Evolutionary conservation across 2,113 vertebrate genomes (phyloP).

Genomic region (Ctenomys sociabilis): DNA sequence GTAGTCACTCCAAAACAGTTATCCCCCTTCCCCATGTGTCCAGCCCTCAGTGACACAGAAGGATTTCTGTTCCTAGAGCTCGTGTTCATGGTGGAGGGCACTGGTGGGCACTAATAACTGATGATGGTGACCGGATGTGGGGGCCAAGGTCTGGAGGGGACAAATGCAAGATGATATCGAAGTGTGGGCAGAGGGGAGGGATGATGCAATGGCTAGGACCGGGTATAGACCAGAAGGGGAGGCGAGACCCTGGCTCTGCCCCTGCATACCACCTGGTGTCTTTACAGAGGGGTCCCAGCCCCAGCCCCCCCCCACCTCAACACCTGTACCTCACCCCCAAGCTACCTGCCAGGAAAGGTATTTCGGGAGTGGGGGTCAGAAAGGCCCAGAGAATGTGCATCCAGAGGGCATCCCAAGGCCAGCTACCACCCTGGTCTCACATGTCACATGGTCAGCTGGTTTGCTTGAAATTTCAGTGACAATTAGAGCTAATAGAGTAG

Average conservation of each 20-base stretch:
- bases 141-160: background rate
- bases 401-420: background rate
- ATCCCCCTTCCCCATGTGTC: rapidly evolving
- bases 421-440: background rate
- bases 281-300: background rate
- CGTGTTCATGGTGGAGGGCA: rapidly evolving
- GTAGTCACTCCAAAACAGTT: rapidly evolving
- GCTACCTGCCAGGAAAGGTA: background rate
- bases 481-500: background rate
- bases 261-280: background rate
- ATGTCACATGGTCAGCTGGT: background rate
- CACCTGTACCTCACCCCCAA: background rate
- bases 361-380: too few relatives aligned
- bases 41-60: background rate
- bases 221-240: background rate
- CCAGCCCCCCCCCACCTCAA: background rate
- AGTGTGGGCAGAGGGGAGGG: background rate
- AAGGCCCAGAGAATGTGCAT: background rate
- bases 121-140: background rate
- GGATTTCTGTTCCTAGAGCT: background rate
- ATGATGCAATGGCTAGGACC: rapidly evolving
- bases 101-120: background rate
- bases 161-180: rapidly evolving
- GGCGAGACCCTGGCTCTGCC: rapidly evolving
- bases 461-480: background rate